Conservation (phyloP, 2,113 vertebrate species). For the Apus apus region DNA sequence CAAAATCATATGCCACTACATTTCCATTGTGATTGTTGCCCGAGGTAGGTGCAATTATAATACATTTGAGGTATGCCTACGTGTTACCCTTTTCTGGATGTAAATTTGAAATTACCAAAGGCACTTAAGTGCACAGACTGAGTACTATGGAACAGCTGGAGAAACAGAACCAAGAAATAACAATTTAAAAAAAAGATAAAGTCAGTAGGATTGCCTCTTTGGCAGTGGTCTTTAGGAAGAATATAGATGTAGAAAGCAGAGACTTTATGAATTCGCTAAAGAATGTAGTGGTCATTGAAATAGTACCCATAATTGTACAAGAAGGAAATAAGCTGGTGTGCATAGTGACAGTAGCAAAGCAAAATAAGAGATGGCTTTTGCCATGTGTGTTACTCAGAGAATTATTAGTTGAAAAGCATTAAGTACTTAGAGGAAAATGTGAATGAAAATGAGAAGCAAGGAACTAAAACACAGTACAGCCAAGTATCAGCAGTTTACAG, state of each 20-base stretch:
- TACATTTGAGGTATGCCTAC: not conserved
- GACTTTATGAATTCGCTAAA: not conserved
- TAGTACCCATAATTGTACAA: not conserved
- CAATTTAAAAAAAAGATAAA: not conserved
- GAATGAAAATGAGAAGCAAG: not conserved
- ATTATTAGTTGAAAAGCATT: not conserved
- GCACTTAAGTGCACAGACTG: not conserved
- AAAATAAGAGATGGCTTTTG: not conserved
- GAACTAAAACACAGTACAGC: not conserved
- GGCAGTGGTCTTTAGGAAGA: not conserved
- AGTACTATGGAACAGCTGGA: not conserved
- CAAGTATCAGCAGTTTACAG: not conserved
- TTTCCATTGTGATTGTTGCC: not conserved
- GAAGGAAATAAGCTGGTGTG: not conserved
- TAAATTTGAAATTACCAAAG: not conserved
- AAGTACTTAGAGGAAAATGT: not conserved
- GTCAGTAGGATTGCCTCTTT: not conserved
- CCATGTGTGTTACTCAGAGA: not conserved
- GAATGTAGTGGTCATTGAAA: accelerated
- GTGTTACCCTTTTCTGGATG: not conserved
- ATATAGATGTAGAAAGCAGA: not conserved
- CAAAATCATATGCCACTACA: not conserved
- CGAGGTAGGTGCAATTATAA: not conserved
- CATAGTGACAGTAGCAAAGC: not conserved
- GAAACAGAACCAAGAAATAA: not conserved